phyloP scores from a whole-genome alignment of 2,888 invertebrate species.

The Branchipolynoe longqiensis region DNA sequence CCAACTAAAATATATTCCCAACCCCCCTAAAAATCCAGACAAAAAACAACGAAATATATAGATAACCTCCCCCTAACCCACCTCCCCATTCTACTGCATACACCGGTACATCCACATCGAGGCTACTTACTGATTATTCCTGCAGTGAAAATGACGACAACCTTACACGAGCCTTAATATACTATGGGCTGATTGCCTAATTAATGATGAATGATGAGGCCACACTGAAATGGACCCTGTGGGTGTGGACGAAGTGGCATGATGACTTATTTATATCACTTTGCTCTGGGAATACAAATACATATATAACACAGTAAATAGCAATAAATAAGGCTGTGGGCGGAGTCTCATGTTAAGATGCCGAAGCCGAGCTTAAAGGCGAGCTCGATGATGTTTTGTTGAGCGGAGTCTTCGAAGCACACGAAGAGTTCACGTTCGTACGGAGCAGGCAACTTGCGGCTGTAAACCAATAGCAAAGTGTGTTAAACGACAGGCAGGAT shows the following conservation, averaged over 20 bases:
- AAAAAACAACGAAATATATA: not conserved
- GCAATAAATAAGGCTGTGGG: slow-evolving; percentile 4
- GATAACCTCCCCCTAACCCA: too few relatives aligned
- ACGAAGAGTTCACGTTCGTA: slow-evolving; percentile 91
- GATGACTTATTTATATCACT: not conserved
- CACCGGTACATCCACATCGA: not conserved
- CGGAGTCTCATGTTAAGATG: not conserved
- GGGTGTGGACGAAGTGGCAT: not conserved
- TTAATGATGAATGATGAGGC: not conserved
- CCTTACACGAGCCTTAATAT: not conserved
- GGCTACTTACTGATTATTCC: not conserved
- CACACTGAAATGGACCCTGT: not conserved
- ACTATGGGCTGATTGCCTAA: not conserved
- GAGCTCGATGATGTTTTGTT: slow-evolving; percentile 94
- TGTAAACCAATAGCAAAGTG: too few relatives aligned
- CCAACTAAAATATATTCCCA: not conserved
- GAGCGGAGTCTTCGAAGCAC: slow-evolving; percentile 92
- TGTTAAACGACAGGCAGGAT: too few relatives aligned
- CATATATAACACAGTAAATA: not conserved
- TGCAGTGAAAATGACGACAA: not conserved
- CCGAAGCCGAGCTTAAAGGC: slow-evolving; percentile 87
- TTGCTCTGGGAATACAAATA: not conserved
- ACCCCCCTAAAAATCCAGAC: not conserved
- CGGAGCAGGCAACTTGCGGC: slow-evolving; percentile 89
- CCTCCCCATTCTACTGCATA: too few relatives aligned